These are phyloP conservation scores for Galagoides demidoff DNA, from an alignment of 2,797 vertebrate genomes.

Conservation along the genomic window DNA sequence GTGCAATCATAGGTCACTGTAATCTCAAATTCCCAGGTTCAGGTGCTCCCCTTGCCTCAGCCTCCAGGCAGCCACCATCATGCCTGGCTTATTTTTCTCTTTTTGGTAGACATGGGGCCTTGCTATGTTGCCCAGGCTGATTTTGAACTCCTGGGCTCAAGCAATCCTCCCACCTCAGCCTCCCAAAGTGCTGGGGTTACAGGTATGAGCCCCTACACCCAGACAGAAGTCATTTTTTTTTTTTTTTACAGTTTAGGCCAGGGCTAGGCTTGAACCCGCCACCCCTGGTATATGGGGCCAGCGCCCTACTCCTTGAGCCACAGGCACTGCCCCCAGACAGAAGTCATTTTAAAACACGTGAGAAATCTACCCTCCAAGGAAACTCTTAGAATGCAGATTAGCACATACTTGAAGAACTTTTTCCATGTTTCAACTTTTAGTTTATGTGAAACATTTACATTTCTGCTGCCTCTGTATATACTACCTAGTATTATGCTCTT, in stretches of 20 bases:
- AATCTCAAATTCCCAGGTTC: background rate
- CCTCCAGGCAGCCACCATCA: background rate
- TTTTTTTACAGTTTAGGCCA: no score
- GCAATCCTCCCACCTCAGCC: background rate
- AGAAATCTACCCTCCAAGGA: constrained; percentile 8
- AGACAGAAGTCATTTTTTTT: background rate
- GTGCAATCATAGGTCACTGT: background rate
- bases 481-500: background rate
- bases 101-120: background rate
- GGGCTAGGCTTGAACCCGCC: no score
- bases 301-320: no score
- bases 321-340: background rate
- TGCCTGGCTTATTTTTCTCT: background rate
- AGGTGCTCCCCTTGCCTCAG: background rate
- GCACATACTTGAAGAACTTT: background rate
- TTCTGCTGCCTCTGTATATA: background rate
- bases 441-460: background rate
- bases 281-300: no score
- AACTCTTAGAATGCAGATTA: background rate
- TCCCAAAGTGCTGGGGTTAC: background rate
- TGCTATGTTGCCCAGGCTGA: background rate
- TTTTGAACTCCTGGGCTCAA: background rate
- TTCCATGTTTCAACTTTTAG: background rate
- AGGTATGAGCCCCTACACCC: background rate
- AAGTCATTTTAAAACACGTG: background rate